Conservation (phyloP, 2,797 vertebrate genomes). For the Rachycentron canadum region DNA sequence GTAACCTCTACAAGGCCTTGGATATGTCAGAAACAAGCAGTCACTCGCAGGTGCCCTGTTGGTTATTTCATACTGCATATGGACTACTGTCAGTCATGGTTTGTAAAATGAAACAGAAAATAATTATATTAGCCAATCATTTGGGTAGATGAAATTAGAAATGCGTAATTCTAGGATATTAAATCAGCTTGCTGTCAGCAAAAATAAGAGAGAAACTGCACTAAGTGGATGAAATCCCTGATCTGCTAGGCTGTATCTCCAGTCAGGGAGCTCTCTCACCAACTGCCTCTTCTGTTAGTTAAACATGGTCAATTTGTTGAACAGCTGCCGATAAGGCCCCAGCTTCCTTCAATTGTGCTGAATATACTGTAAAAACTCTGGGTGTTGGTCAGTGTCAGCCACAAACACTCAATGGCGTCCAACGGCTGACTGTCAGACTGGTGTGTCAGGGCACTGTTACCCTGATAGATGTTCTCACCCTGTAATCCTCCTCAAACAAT, state of each 20-base stretch:
- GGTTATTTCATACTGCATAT: constrained; percentile 22
- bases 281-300: background rate
- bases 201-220: background rate
- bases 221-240: background rate
- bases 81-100: constrained; percentile 1
- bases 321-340: constrained; percentile 51
- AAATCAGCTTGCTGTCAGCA: no score
- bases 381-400: constrained; percentile 44
- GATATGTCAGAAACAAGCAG: constrained; percentile 62
- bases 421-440: constrained; percentile 31
- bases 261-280: background rate
- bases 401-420: constrained; percentile 46
- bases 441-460: constrained; percentile 46
- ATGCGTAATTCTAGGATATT: constrained; percentile 7
- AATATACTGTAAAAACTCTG: constrained; percentile 56
- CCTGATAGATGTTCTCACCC: constrained; percentile 50
- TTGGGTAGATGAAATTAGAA: background rate
- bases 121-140: background rate
- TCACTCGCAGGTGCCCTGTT: constrained; percentile 27
- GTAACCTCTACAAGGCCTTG: constrained; percentile 64
- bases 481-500: constrained; percentile 77
- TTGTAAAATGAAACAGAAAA: constrained; percentile 22
- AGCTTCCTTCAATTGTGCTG: constrained; percentile 56
- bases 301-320: constrained; percentile 24
- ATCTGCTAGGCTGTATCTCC: background rate